Evolutionary conservation across 2,888 invertebrate genomes (phyloP), one percentile per base, ranked within the genome.

Genomic region (Chrysolina oricalcia): DNA sequence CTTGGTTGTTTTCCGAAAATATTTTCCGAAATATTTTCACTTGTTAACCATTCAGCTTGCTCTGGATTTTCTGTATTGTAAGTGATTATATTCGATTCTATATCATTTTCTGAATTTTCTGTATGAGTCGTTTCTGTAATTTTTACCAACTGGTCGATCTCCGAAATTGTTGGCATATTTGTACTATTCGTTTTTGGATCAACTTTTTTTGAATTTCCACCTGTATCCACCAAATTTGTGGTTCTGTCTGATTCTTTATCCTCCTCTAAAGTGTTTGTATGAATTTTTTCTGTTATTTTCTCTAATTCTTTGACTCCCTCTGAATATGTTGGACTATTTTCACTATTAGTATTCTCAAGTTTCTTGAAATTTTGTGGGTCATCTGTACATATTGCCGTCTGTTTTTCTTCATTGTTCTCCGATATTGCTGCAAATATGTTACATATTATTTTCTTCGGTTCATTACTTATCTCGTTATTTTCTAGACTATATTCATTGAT

Each of bases 241-340:
- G 43, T 43, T 43, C 43, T 43, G 43, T 43, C 43, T 43, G 43
- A 43, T 43, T 43, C 43, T 43, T 43, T 43, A 43, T 43, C 15
- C 43, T 43, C 15, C 43, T 43, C 43, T 43, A 43, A 43, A 43
- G 43, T 43, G 43, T 43, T 43, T 43, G 43, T 43, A 43, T 43
- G 27, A 43, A 43, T 43, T 43, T 10, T 43, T 43, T 15, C 43
- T 43, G 43, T 43, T 43, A 43, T 50, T 50, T 50, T 17, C 17
- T 50, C 48, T 50, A 50, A 50, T 50, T 17, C 48, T 1, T 50
- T 17, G 48, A 50, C 48, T 50, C 48, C 17, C 48, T 50, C 48
- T 50, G 48, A 50, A 50, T 50, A 50, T 50, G 48, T 50, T 50
- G 48, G 17, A 50, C 48, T 50, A 50, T 50, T 50, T 50, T 50